Base-by-base conservation (phyloP, 2,888 invertebrate species). In the Chloroclysta siterata region DNA sequence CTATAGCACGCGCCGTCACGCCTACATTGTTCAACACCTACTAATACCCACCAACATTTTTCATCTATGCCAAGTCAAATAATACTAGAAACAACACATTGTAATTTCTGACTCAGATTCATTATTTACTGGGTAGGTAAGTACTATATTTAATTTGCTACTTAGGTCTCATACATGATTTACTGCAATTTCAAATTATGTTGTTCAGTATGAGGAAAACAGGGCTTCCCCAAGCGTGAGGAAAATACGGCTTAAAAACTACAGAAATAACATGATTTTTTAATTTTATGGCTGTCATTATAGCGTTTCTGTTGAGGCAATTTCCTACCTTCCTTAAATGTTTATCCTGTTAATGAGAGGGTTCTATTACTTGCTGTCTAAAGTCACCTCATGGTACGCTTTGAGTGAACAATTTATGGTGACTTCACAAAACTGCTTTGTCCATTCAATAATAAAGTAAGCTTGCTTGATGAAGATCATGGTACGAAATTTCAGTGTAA, bases 141-240 rank as follows among this genome's bases (percentile, higher is more conserved):
- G 22, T 22, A 22, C 22, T 22, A 22, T 22, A 22, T 22, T 22
- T 22, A 22, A 22, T 22, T 22, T 22, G 1, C 22, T 1, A 22
- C 1, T 22, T 22, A 22, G 22, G 22, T 22, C 22, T 22, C 22
- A 22, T 22, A 11, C 36, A 39, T 11, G 36, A 39, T 11, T 8
- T 1, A 11, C 36, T 14, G 7, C 42, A 8, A 42, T 6, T n/a
- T 48, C 28, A 48, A 48, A 28, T 48, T 0, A 48, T 48, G 48
- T 48, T 48, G 48, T 48, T 48, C 28, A 0, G 11, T 8, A 41
- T 57, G 57, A 57, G 57, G 56, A 48, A 56, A 56, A 56, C 48
- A 28, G 48, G 39, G 41, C 14, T 48, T 56, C 48, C 56, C 48
- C 48, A 41, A 48, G 48, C 22, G 5, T 17, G 28, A 28, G 48